Conservation (phyloP, 2,797 vertebrate species). For the Gymnothorax reevesii region DNA sequence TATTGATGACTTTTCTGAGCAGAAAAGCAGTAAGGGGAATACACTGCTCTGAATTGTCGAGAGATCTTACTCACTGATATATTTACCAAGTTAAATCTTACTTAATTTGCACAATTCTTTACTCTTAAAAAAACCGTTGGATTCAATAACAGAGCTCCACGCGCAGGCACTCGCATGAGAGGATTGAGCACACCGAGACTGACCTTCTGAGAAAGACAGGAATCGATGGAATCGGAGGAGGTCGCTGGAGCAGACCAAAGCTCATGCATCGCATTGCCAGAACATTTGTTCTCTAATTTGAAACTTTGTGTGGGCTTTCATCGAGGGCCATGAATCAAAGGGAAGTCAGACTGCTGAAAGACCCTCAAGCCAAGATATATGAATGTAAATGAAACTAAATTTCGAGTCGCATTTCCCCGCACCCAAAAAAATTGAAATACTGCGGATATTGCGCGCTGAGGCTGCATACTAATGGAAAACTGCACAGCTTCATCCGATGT, state of each 20-base stretch:
- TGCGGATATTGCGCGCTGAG: background rate
- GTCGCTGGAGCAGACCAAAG: background rate
- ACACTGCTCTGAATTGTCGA: background rate
- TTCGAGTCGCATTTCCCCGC: background rate
- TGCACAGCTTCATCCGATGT: background rate
- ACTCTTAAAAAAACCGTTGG: background rate
- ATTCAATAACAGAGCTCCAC: background rate
- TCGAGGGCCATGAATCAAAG: background rate
- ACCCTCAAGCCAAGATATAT: background rate
- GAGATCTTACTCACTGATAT: background rate
- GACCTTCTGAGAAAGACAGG: conserved; percentile 4
- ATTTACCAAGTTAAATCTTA: background rate
- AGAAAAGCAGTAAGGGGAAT: background rate
- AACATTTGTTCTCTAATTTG: conserved; percentile 12
- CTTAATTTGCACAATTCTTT: background rate
- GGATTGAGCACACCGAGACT: background rate
- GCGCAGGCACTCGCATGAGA: background rate
- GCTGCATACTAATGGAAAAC: background rate
- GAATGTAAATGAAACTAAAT: conserved; percentile 8
- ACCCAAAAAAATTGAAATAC: conserved; percentile 1
- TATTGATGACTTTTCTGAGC: background rate
- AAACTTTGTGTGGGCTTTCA: conserved; percentile 13
- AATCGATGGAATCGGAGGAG: background rate
- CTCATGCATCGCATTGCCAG: background rate
- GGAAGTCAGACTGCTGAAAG: background rate